Conservation (phyloP, 2,797 vertebrate genomes). For the Esox masquinongy region DNA sequence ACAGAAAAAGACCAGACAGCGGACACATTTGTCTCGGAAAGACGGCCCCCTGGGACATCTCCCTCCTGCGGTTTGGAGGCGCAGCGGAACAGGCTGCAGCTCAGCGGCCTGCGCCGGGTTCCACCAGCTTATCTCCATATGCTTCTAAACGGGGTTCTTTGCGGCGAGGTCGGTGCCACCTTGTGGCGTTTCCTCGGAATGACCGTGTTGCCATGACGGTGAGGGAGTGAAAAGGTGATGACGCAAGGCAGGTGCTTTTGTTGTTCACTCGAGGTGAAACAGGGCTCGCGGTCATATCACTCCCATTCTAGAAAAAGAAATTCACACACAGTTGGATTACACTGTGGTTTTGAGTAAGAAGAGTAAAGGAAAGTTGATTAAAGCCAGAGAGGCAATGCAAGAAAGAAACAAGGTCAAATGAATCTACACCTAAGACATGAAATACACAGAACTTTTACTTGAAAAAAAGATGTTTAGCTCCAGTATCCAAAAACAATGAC, state of each 20-base stretch:
- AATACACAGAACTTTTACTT: constrained; percentile 23
- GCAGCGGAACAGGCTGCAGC: constrained; percentile 15
- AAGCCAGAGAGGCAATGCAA: neutral
- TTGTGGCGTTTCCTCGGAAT: constrained; percentile 38
- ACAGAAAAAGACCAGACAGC: constrained; percentile 35
- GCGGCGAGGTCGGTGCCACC: constrained; percentile 50
- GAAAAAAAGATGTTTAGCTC: constrained; percentile 21
- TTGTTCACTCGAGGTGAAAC: no score
- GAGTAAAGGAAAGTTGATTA: neutral
- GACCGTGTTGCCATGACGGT: neutral
- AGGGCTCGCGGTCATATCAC: no score
- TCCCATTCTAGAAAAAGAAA: no score
- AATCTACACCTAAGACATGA: constrained; percentile 30
- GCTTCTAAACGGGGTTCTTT: constrained; percentile 8
- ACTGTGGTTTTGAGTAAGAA: neutral
- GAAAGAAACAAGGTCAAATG: neutral
- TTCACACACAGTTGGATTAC: neutral
- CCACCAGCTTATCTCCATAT: constrained; percentile 6
- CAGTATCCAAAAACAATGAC: constrained; percentile 39
- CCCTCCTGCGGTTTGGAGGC: neutral
- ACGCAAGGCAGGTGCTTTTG: no score
- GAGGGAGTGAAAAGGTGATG: no score
- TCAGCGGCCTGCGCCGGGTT: neutral
- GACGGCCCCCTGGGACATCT: constrained; percentile 7
- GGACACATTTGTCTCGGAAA: constrained; percentile 22